Base-by-base conservation (phyloP, 1,140 invertebrate genomes). In the Neodiprion fabricii region DNA sequence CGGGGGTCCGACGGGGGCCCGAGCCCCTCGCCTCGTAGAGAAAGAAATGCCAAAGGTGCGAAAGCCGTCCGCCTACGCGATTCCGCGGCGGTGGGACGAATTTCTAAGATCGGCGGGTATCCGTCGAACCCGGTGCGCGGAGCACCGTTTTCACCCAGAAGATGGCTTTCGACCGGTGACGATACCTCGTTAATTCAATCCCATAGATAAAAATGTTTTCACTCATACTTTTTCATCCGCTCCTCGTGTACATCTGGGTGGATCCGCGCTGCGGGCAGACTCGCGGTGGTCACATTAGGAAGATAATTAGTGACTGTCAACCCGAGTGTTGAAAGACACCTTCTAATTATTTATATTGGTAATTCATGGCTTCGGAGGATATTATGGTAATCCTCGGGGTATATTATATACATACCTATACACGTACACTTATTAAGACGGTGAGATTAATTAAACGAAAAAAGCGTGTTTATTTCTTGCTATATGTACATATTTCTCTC, bases 21-120 rank as follows among this genome's bases (percentile, higher is more conserved):
- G 28, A 5, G 28, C 28, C 28, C 28, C 28, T 40, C 28, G 28
- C 28, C 28, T 40, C 28, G 28, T 40, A 40, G 28, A 61, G 53
- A 61, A 61, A 61, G 53, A 61, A 61, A 61, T 61, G n/a, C 53
- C 53, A 12, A 17, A 61, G 53, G 53, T 61, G 53, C 53, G 53
- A 61, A 61, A 61, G 53, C 53, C 53, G 53, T 61, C 53, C 53
- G 53, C 53, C 53, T 61, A 61, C 53, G 53, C 53, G 3, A 61
- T 14, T 5, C 0, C 53, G 53, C 28, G 28, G 28, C 28, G 28
- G 28, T 40, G 28, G 28, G 28, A 40, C 28, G 28, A 40, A 40
- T 40, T 40, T 40, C 28, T 40, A 40, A 40, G 28, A 40, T 40
- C 28, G 28, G 1, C 28, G 28, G 28, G 28, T 40, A 40, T 40